Percentiles rank a stretch among this genome's conserved stretches.
phyloP scores from a whole-genome alignment of 2,113 vertebrate genomes.

The Procavia capensis region DNA sequence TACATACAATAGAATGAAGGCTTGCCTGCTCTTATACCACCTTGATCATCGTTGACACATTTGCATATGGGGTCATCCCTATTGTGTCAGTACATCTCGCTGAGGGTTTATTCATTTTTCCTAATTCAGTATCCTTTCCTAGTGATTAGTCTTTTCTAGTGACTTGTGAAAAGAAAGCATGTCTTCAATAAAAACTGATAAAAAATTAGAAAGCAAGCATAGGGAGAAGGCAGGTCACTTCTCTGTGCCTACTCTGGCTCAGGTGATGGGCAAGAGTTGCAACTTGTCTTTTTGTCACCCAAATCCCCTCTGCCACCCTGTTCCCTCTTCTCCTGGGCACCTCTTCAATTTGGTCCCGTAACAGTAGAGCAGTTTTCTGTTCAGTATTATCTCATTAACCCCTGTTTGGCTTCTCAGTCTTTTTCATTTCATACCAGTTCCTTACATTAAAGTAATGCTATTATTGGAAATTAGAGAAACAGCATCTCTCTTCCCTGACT shows the following conservation, averaged over 20 bases:
- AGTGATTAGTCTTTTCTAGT: too few relatives aligned
- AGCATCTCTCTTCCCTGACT: background rate
- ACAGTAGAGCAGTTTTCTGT: background rate
- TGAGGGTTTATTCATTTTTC: too few relatives aligned
- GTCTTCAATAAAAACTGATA: background rate
- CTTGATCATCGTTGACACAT: too few relatives aligned
- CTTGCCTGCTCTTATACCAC: too few relatives aligned
- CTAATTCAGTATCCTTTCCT: too few relatives aligned
- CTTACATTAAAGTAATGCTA: background rate
- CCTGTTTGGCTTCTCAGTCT: background rate
- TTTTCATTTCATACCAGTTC: background rate
- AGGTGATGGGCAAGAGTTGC: rapidly evolving
- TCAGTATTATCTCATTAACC: background rate
- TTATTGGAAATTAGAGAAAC: background rate
- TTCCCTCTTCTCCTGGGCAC: background rate
- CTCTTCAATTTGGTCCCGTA: background rate
- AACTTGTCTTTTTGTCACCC: background rate
- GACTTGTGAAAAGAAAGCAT: too few relatives aligned
- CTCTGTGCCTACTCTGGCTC: background rate
- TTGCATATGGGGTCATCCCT: too few relatives aligned
- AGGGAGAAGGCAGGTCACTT: background rate
- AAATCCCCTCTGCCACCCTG: background rate
- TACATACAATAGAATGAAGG: too few relatives aligned
- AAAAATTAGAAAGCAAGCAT: background rate
- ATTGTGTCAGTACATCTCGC: too few relatives aligned